A percentile compares a stretch with the other conserved stretches of the same genome.
Conservation (phyloP, 2,888 invertebrate species). For the Tipula unca region DNA sequence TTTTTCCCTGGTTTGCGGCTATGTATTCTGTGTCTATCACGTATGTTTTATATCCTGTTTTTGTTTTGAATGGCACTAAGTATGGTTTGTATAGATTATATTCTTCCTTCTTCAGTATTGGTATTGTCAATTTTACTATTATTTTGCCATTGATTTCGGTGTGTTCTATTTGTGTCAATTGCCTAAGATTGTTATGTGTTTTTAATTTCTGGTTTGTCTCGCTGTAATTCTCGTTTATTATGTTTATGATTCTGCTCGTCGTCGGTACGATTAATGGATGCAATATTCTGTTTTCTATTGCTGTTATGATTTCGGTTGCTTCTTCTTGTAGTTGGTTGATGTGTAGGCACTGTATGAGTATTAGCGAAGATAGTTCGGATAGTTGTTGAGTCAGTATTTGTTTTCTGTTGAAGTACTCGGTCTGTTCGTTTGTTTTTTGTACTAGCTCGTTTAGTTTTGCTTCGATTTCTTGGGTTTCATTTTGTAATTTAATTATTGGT, state of each 20-base stretch:
- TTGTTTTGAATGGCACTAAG: background rate
- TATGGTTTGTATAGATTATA: background rate
- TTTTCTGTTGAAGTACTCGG: background rate
- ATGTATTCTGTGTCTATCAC: background rate
- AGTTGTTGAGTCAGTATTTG: background rate
- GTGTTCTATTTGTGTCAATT: background rate
- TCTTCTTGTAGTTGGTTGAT: background rate
- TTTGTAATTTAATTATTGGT: background rate
- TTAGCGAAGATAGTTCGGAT: background rate
- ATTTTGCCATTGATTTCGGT: background rate
- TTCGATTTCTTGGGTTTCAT: background rate
- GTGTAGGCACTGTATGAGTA: background rate
- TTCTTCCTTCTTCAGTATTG: background rate
- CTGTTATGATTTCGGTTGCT: background rate
- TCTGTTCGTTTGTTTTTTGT: background rate
- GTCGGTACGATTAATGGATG: too few relatives aligned
- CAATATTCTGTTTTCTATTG: background rate
- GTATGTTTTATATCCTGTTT: background rate
- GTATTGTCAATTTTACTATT: background rate
- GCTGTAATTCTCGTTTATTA: background rate
- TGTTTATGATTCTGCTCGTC: background rate
- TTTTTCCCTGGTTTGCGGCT: background rate
- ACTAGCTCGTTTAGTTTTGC: background rate
- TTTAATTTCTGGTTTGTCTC: background rate
- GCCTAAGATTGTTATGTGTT: background rate